Percentiles rank a stretch among this genome's conserved stretches.
Conservation (phyloP, 2,113 vertebrate species). For the Burhinus bistriatus region DNA sequence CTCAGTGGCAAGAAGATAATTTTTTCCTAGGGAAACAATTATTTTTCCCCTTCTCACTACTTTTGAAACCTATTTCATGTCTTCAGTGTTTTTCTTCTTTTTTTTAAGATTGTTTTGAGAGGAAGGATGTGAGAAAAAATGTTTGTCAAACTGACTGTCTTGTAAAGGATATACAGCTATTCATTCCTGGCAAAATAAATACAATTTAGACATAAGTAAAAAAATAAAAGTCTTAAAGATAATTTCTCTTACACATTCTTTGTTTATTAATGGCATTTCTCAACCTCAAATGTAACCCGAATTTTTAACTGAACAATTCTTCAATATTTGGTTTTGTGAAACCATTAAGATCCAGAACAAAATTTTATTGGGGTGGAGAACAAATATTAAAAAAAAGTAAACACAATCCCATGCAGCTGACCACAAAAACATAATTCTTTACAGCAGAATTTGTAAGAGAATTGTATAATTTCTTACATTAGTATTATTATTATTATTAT, state of each 20-base stretch:
- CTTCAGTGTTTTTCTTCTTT: background rate
- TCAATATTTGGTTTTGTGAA: background rate
- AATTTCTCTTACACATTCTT: background rate
- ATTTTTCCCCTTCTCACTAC: background rate
- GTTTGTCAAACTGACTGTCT: background rate
- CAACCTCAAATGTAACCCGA: background rate
- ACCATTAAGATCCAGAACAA: background rate
- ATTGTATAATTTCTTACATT: background rate
- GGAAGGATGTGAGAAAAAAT: background rate
- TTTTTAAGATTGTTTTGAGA: background rate
- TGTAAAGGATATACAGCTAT: background rate
- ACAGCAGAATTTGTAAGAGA: background rate
- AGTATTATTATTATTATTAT: background rate
- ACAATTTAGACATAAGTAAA: background rate
- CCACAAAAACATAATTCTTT: background rate
- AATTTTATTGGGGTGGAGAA: background rate
- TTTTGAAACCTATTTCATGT: background rate
- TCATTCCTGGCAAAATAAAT: background rate
- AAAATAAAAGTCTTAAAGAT: background rate
- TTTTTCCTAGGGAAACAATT: background rate
- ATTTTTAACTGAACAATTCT: background rate
- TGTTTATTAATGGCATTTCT: background rate
- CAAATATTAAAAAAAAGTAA: accelerated
- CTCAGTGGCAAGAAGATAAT: background rate
- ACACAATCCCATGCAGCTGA: accelerated